These are phyloP conservation scores for Trilocha varians DNA, from an alignment of 2,888 invertebrate genomes.

Conservation along the genomic window DNA sequence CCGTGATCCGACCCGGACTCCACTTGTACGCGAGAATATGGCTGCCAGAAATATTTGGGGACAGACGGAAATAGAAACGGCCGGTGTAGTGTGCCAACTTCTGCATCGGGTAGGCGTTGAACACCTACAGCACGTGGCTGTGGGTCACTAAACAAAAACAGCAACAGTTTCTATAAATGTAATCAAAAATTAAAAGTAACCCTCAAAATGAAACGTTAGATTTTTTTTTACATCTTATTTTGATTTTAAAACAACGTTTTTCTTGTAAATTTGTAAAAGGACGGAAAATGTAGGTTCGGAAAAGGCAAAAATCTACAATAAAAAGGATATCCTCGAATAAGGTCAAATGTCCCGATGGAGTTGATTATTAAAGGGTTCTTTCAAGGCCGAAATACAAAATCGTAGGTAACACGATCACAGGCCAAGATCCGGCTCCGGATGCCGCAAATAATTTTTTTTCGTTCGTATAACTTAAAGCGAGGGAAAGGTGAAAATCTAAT, in stretches of 20 bases:
- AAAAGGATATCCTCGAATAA: constrained; percentile 6
- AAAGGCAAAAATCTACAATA: background rate
- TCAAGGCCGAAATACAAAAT: constrained; percentile 24
- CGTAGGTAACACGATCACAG: constrained; percentile 34
- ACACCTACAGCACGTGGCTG: constrained; percentile 47
- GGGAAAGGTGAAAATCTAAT: constrained; percentile 60
- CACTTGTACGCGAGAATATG: constrained; percentile 56
- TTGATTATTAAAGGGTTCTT: constrained; percentile 23
- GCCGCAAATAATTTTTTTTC: constrained; percentile 47
- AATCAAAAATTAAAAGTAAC: background rate
- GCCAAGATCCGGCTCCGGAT: constrained; percentile 40
- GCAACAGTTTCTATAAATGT: too few relatives aligned
- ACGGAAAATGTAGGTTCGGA: too few relatives aligned
- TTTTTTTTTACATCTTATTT: background rate
- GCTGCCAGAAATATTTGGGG: constrained; percentile 68
- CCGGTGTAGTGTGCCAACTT: constrained; percentile 59
- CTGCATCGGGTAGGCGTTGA: constrained; percentile 40
- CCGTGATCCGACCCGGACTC: constrained; percentile 40
- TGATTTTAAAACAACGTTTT: background rate
- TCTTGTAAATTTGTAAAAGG: background rate
- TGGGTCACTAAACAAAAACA: constrained; percentile 11
- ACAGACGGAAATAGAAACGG: constrained; percentile 60
- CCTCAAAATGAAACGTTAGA: background rate
- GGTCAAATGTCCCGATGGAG: constrained; percentile 15
- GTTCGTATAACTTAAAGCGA: constrained; percentile 32